Evolutionary conservation across 2,113 vertebrate species (phyloP), one percentile per base, ranked within the genome.

Genomic region (Ceyx cyanopectus): DNA sequence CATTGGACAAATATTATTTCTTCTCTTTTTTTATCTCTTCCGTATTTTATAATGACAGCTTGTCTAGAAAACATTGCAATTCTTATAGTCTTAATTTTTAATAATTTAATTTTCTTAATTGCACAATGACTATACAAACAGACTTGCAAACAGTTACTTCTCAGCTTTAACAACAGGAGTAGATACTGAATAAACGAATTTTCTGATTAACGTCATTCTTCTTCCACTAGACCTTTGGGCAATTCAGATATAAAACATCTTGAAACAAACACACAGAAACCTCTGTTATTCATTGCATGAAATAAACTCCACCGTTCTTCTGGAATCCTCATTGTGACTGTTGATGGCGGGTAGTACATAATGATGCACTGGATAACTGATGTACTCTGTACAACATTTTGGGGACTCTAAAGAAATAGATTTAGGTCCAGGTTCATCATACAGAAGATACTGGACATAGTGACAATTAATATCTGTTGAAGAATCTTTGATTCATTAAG

Each of bases 401-500:
- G 13, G 13, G 12, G 12, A 21, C 21, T 40, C 18, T 21, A n/a
- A 4, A 66, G 15, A 11, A 21, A 14, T 10, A 40, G 20, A 27
- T 10, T 29, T 14, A 63, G 10, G 7, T 60, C 15, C 7, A 6
- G 9, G 4, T 29, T 72, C 41, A 51, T 10, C 5, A 3, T 18
- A 26, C 9, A 65, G 26, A 48, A 74, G 26, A 11, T 46, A 7
- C 1, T 43, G 6, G 58, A 63, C 1, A 5, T 7, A 24, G 65
- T 45, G 21, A 1, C 26, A 70, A 7, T 20, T 62, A 29, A 53
- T 2, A 1, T 12, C 3, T 2, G 2, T 14, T 54, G 7, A 50
- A 22, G 7, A 50, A 22, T 5, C 7, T 58, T 15, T 45, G 13
- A 41, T 54, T 53, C 10, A 8, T 6, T 24, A 12, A 29, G 2